phyloP scores from a whole-genome alignment of 2,113 vertebrate genomes.

The Ellobius talpinus region DNA sequence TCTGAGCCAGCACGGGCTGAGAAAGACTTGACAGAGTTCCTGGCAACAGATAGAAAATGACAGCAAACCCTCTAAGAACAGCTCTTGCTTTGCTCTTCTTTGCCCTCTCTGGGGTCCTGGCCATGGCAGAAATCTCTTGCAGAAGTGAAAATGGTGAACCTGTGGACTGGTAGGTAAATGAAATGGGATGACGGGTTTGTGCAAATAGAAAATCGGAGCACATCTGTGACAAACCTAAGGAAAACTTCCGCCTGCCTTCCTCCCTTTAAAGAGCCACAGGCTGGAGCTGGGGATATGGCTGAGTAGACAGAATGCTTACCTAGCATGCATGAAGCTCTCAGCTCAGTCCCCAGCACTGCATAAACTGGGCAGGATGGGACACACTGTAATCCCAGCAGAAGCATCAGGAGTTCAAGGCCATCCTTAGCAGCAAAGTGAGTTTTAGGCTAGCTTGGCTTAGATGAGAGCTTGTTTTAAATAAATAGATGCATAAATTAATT shows the following conservation, averaged over 20 bases:
- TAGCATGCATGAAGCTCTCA: neutral
- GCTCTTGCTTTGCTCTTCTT: constrained; percentile 70
- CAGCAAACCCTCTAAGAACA: neutral
- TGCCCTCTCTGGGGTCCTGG: constrained; percentile 31
- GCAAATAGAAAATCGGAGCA: neutral
- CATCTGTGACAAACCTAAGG: neutral
- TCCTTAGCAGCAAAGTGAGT: no score
- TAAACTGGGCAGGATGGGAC: neutral
- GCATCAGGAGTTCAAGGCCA: neutral
- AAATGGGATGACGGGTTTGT: accelerated
- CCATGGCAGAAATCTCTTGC: constrained; percentile 89
- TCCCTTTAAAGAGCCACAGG: neutral
- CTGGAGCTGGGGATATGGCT: neutral
- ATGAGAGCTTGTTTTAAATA: neutral
- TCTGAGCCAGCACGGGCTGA: neutral
- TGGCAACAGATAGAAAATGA: constrained; percentile 77
- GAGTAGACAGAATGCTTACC: neutral
- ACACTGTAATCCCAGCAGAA: neutral
- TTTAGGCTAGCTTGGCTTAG: neutral
- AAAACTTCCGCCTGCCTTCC: neutral
- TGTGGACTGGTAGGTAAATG: constrained; percentile 95
- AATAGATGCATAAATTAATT: neutral
- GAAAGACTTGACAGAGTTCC: constrained; percentile 5
- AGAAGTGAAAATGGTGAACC: constrained; percentile 90
- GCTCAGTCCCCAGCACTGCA: neutral